Conservation (phyloP, 1,140 invertebrate genomes). For the Sycophaga agraensis region DNA sequence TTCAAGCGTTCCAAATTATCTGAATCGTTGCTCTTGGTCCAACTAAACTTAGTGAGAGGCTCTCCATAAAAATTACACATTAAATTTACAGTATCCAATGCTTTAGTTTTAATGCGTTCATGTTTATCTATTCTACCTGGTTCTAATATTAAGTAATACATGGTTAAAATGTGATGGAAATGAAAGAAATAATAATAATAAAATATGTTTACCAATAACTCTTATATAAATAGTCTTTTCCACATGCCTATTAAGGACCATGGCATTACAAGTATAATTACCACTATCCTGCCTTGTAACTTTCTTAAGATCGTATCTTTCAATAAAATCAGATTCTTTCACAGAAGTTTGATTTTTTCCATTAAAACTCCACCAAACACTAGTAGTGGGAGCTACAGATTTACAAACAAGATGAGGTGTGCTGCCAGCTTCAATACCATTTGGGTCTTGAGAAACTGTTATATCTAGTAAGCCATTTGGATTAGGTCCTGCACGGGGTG, state of each 20-base stretch:
- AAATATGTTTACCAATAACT: conserved; percentile 47
- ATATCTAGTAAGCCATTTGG: conserved; percentile 34
- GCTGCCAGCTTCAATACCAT: conserved; percentile 52
- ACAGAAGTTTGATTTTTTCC: conserved; percentile 50
- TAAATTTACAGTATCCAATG: conserved; percentile 55
- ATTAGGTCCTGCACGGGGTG: conserved; percentile 2
- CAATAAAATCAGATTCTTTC: conserved; percentile 43
- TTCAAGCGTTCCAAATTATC: conserved; percentile 53
- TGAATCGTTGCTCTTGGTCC: conserved; percentile 61
- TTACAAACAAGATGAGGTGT: conserved; percentile 49
- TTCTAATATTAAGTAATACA: conserved; percentile 43
- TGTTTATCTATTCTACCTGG: conserved; percentile 56
- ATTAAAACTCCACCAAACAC: conserved; percentile 48
- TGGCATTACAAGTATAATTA: conserved; percentile 59
- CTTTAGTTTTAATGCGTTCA: conserved; percentile 55
- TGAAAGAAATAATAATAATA: background rate
- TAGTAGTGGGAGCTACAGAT: conserved; percentile 38
- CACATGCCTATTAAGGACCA: conserved; percentile 46
- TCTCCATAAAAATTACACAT: conserved; percentile 63
- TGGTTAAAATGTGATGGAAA: background rate
- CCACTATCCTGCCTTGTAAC: conserved; percentile 59
- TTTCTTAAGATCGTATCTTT: conserved; percentile 54
- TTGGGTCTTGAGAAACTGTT: conserved; percentile 43
- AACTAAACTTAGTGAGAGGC: conserved; percentile 60
- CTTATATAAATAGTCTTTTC: conserved; percentile 49